phyloP scores from a whole-genome alignment of 1,140 invertebrate species.

The Eupristina koningsbergeri region DNA sequence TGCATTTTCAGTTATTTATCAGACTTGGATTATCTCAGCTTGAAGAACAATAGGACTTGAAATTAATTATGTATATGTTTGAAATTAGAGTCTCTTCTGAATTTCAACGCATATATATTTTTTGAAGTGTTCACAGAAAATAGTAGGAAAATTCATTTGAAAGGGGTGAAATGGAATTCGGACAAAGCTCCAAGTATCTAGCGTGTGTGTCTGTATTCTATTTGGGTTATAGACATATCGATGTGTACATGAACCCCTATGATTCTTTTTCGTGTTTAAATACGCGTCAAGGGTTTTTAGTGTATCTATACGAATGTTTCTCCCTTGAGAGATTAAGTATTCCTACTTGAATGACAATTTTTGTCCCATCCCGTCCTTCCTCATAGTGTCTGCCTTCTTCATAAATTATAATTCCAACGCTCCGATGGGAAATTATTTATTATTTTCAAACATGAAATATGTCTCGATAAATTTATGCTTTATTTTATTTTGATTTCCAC shows the following conservation, averaged over 20 bases:
- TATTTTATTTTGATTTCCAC: neutral
- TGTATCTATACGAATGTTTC: constrained; percentile 55
- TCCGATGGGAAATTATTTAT: neutral
- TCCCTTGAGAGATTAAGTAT: constrained; percentile 64
- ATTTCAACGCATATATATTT: too few species aligned
- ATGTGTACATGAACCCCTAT: neutral
- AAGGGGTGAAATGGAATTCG: neutral
- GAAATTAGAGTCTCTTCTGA: too few species aligned
- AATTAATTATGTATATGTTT: too few species aligned
- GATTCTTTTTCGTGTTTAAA: neutral
- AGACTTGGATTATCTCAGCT: too few species aligned
- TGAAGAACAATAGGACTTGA: too few species aligned
- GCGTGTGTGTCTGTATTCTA: too few species aligned
- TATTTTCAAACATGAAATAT: neutral
- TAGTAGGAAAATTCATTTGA: too few species aligned
- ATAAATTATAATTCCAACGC: neutral
- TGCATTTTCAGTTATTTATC: too few species aligned
- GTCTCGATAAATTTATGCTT: neutral
- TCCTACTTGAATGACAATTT: constrained; percentile 51
- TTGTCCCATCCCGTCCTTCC: constrained; percentile 44
- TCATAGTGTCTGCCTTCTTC: neutral
- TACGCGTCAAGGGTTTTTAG: neutral
- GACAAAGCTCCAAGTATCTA: neutral
- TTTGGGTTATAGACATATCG: neutral
- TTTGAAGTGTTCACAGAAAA: too few species aligned